Conservation (phyloP, 1,140 invertebrate genomes). For the Cephus cinctus region DNA sequence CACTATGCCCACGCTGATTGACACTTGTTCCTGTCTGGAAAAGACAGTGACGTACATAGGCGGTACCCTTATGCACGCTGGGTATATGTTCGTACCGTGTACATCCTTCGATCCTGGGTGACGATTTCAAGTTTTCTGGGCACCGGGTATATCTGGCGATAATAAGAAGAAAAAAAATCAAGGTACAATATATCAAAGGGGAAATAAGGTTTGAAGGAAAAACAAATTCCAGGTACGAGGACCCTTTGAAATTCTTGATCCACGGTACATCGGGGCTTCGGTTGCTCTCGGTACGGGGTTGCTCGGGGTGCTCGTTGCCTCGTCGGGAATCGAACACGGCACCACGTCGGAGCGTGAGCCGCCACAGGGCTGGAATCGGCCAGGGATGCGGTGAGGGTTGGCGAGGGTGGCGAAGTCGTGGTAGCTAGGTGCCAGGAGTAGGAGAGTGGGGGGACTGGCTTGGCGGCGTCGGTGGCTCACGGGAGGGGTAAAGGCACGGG, state of each 20-base stretch:
- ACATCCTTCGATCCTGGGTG: too few relatives aligned
- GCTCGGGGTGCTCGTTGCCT: slow-evolving; percentile 4
- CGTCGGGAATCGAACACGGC: slow-evolving; percentile 19
- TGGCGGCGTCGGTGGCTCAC: slow-evolving; percentile 29
- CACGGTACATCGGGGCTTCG: not conserved
- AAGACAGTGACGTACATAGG: too few relatives aligned
- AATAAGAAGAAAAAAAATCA: not conserved
- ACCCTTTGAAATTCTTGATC: not conserved
- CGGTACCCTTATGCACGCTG: too few relatives aligned
- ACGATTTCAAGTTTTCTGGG: too few relatives aligned
- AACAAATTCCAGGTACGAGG: not conserved
- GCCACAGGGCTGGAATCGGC: slow-evolving; percentile 22
- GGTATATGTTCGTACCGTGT: too few relatives aligned
- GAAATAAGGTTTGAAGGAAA: not conserved
- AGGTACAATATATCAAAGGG: not conserved
- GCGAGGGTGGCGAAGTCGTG: slow-evolving; percentile 30
- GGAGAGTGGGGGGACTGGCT: slow-evolving; percentile 13
- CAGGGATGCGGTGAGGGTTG: slow-evolving; percentile 13
- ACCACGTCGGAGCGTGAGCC: slow-evolving; percentile 14
- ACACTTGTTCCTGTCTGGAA: slow-evolving; percentile 45
- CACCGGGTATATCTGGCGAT: not conserved
- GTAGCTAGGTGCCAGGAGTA: slow-evolving; percentile 12
- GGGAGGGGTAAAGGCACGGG: slow-evolving; percentile 13
- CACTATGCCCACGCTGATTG: slow-evolving; percentile 38
- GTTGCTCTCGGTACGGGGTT: not conserved